Percentiles rank a stretch among this genome's conserved stretches.
Conservation (phyloP, 2,113 vertebrate genomes). For the Gymnarchus niloticus region DNA sequence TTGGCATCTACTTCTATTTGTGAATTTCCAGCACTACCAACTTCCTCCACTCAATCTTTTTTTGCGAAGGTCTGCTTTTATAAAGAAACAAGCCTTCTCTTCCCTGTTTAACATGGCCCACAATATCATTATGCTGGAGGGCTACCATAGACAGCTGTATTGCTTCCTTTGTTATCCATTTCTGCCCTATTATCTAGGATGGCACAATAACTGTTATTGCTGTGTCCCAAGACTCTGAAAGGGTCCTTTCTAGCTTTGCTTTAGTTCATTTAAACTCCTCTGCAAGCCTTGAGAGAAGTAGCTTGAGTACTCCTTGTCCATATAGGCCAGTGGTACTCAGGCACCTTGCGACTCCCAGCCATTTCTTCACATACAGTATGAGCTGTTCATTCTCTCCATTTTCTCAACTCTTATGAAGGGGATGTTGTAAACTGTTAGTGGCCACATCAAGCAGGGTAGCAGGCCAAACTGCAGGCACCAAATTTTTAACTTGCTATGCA, state of each 20-base stretch:
- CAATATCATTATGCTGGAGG: conserved; percentile 11
- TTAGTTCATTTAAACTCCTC: conserved; percentile 17
- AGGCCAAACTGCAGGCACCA: not conserved
- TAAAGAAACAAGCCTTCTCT: not conserved
- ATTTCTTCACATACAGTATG: not conserved
- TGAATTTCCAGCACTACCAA: not conserved
- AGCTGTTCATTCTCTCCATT: not conserved
- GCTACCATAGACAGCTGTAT: not conserved
- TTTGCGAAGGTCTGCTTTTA: not conserved
- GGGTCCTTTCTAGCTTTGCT: conserved; percentile 9
- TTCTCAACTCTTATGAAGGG: not conserved
- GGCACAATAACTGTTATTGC: not conserved
- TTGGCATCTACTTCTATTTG: conserved; percentile 15
- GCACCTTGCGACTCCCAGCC: not conserved
- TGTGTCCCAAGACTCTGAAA: not conserved
- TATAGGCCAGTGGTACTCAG: not conserved
- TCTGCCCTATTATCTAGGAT: not conserved
- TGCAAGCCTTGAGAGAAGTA: not conserved
- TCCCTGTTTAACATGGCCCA: conserved; percentile 17
- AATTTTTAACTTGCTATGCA: not conserved
- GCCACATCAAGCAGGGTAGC: not conserved
- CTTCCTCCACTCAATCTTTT: not conserved
- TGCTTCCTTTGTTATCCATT: not conserved
- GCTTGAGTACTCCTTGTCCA: not conserved
- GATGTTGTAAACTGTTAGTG: not conserved